Conservation (phyloP, 2,113 vertebrate species). For the Anseranas semipalmata region DNA sequence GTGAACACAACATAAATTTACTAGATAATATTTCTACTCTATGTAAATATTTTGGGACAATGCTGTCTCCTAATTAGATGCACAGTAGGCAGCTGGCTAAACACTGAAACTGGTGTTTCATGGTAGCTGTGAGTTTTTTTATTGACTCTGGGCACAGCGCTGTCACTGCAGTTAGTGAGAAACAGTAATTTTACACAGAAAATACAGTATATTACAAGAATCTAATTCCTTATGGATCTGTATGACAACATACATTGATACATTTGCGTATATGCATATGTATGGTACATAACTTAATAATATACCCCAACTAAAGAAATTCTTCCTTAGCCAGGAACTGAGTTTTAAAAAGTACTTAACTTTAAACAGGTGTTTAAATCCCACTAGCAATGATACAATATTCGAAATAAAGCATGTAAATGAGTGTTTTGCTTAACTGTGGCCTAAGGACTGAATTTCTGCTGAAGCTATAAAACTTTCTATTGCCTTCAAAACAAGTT, state of each 20-base stretch:
- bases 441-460: neutral
- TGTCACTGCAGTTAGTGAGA: neutral
- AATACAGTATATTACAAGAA: neutral
- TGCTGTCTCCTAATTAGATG: neutral
- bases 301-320: neutral
- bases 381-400: neutral
- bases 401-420: neutral
- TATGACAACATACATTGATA: neutral
- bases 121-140: neutral
- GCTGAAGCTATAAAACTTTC: neutral
- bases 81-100: neutral
- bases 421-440: neutral
- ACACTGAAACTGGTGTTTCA: rapidly evolving
- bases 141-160: neutral
- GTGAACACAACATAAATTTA: neutral
- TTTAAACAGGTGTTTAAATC: neutral
- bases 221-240: neutral
- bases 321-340: neutral
- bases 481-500: neutral
- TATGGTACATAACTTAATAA: neutral
- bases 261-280: neutral
- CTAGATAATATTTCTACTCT: neutral
- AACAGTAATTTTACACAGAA: neutral
- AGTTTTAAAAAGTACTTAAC: neutral
- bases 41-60: neutral